A percentile compares a stretch with the other conserved stretches of the same genome.
These are phyloP conservation scores for Xenopus petersii DNA, from an alignment of 2,797 vertebrate species.

Conservation along the genomic window DNA sequence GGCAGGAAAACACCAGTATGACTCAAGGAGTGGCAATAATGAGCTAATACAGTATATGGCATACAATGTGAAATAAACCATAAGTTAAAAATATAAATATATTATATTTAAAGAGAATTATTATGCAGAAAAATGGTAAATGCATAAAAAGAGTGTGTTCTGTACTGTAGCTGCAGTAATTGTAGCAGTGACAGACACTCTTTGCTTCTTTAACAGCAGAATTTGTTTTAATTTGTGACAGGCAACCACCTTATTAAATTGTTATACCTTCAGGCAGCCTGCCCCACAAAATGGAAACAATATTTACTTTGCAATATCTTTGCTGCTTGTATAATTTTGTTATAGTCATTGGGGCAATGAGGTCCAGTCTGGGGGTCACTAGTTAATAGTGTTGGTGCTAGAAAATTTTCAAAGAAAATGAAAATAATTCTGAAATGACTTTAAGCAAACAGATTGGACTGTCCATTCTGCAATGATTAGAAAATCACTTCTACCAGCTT, in stretches of 20 bases:
- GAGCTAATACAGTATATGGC: too few relatives aligned
- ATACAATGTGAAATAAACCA: too few relatives aligned
- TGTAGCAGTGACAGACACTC: too few relatives aligned
- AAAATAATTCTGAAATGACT: constrained; percentile 17
- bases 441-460: constrained; percentile 26
- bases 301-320: constrained; percentile 32
- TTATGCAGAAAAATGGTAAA: too few relatives aligned
- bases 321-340: constrained; percentile 32
- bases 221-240: background rate
- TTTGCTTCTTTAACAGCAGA: too few relatives aligned
- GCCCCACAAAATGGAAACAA: constrained; percentile 8
- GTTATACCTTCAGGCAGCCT: constrained; percentile 21
- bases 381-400: constrained; percentile 24
- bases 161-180: too few relatives aligned
- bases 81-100: too few relatives aligned
- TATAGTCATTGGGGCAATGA: constrained; percentile 19
- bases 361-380: constrained; percentile 12
- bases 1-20: too few relatives aligned
- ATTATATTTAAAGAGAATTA: too few relatives aligned
- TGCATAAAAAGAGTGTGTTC: too few relatives aligned
- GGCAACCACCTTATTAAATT: background rate
- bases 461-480: constrained; percentile 39
- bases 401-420: constrained; percentile 32
- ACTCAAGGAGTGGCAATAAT: too few relatives aligned
- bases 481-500: constrained; percentile 15